Evolutionary conservation across 2,797 vertebrate species (phyloP), one percentile per base, ranked within the genome.

Genomic region (Rhynchonycteris naso): DNA sequence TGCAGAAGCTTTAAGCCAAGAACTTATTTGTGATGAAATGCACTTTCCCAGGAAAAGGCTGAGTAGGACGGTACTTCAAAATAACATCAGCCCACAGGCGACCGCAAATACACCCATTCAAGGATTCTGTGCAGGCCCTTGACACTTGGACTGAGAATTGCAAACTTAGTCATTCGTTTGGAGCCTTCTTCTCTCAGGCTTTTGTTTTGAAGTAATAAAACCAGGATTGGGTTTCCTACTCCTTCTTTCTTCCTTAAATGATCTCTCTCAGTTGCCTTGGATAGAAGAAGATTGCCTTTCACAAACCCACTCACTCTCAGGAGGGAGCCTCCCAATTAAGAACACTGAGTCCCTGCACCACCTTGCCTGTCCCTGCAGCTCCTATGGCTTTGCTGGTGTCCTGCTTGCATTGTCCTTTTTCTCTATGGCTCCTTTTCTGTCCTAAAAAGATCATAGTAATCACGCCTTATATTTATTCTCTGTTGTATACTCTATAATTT

Each of bases 171-270:
- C 50, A 84, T 54, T 92, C 82, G 61, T 93, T 84, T 50, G 58
- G 19, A 80, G 16, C 15, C 11, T 69, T 85, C 68, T 69, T n/a
- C 47, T 74, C 56, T 88, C 26, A n/a, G 71, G 74, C 33, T 96
- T 91, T 92, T 90, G 63, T 81, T 88, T 56, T 78, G 35, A 88
- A 50, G 78, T 50, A 79, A 68, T 83, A 56, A 81, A 80, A 50
- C 43, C 12, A 22, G 14, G 56, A 72, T 1, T 76, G 30, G 35
- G 8, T 88, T 91, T 58, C 33, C 16, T 71, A 58, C 61, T 92
- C 33, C 26, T 88, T 11, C 56, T 84, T 94, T 95, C 68, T 68
- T 89, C 71, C 35, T 69, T 72, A 69, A 59, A 71, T 52, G 18
- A 81, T 82, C 38, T 16, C 58, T 84, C 68, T 28, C 35, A 24